Evolutionary conservation across 2,888 invertebrate species (phyloP), one percentile per base, ranked within the genome.

Genomic region (Drosophila bunnanda): DNA sequence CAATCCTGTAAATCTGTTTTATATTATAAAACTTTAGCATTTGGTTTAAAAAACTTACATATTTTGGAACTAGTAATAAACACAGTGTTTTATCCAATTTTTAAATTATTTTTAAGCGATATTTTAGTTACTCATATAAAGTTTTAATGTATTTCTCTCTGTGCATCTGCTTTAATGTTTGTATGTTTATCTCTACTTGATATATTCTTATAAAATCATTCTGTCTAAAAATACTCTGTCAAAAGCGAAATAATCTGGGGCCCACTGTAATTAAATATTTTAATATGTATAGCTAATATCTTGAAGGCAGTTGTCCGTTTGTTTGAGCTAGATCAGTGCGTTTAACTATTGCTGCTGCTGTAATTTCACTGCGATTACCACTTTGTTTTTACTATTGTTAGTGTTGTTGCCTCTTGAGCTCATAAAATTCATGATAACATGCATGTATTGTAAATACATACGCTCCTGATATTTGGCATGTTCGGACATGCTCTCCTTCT

Each of bases 211-310:
- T 59, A 38, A n/a, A 41, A 55, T 59, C 30, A 39, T n/a, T 39
- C 22, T 30, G 30, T 56, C 59, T 56, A 56, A 59, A 54, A 55
- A 59, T 59, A 56, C 30, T 12, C 20, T 20, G 8, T 28, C n/a
- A 36, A 53, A 22, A 53, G 34, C 34, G 10, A 52, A 22, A 34
- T 34, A 22, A 34, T 22, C 22, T 53, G 50, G 32, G 50, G 50
- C 50, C 34, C 12, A 53, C 34, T 53, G 52, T 53, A 53, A 53
- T 36, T 53, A n/a, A 20, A 25, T n/a, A 5, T 30, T 8, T 15
- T 15, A 28, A 13, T 38, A 55, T 32, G 44, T n/a, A 15, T 30
- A 15, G 15, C 30, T 62, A 12, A 17, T 32, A 8, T 15, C 4
- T 38, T 38, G 15, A 20, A 10, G 8, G 55, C 30, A 41, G 15